A percentile compares a stretch with the other conserved stretches of the same genome.
These are phyloP conservation scores for Halcyon senegalensis DNA, from an alignment of 2,113 vertebrate species.

Conservation along the genomic window DNA sequence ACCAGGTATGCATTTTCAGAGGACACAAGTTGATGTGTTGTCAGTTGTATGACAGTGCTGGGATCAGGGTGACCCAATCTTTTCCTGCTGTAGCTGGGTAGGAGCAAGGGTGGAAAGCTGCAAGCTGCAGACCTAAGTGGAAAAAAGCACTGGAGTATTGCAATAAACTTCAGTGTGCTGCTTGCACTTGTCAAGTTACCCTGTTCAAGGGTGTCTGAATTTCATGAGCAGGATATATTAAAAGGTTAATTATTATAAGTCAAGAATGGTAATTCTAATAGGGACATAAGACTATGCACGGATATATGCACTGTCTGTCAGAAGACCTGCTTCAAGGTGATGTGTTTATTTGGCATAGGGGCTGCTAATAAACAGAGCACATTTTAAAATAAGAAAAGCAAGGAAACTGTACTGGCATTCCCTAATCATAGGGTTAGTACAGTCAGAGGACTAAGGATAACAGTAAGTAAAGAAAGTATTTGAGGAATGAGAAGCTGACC, in stretches of 20 bases:
- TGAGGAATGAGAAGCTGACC: background rate
- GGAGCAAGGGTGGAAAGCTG: background rate
- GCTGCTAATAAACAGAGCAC: background rate
- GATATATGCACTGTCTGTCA: background rate
- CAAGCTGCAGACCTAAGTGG: background rate
- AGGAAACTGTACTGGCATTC: background rate
- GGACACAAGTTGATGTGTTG: background rate
- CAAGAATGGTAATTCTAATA: background rate
- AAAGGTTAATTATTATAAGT: background rate
- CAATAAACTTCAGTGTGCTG: background rate
- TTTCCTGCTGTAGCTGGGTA: background rate
- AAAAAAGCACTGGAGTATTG: background rate
- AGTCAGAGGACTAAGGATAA: background rate
- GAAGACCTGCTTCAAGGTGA: background rate
- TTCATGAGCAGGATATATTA: background rate
- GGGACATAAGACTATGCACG: background rate
- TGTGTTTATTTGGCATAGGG: background rate
- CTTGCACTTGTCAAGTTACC: background rate
- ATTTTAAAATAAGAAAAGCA: background rate
- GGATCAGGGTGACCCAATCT: background rate
- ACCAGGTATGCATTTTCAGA: background rate
- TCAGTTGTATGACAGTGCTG: background rate
- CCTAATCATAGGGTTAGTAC: background rate
- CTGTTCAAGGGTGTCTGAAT: background rate
- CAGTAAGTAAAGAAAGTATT: background rate